Evolutionary conservation across 2,888 invertebrate species (phyloP), one percentile per base, ranked within the genome.

Genomic region (Phorcus lineatus): DNA sequence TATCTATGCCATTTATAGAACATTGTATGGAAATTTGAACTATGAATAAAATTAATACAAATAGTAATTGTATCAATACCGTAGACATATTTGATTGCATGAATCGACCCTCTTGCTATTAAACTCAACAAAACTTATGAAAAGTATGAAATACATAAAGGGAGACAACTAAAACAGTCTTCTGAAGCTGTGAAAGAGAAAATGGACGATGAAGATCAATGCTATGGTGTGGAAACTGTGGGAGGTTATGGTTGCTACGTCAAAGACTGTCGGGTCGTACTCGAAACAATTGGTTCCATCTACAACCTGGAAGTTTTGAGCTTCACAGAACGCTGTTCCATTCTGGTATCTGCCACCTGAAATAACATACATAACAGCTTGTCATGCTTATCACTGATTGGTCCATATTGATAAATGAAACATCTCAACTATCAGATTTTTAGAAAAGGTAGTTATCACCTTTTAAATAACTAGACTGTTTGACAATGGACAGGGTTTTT

Each of bases 181-280:
- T 17, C 28, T 62, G 62, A 62, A 62, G n/a, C 62, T 62, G 62
- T 62, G 62, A 28, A 62, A 62, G 62, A 62, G 62, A 28, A 62
- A 62, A 28, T 62, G 62, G 17, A 62, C 62, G 6, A 62, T 62
- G 13, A 62, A 62, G 62, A 55, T 31, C 1, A 74, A 28, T 2
- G 74, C 0, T 17, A 62, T 11, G 0, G 52, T 55, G 11, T 52
- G 62, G 36, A 55, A 57, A 40, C 54, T 22, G 17, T 62, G 24
- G 16, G 78, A 78, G n/a, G 55, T 31, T 36, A 53, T 66, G 40
- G 36, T 54, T 4, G 78, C 82, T 0, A 52, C 19, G 17, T 78
- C 91, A 87, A 93, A 93, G 24, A 92, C 92, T 62, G 87, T 89
- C 1, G 93, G 91, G 83, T 93, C 92, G 84, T 90, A 93, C 62